These are phyloP conservation scores for Pogonocichla stellata DNA, from an alignment of 2,113 vertebrate species.

Conservation along the genomic window DNA sequence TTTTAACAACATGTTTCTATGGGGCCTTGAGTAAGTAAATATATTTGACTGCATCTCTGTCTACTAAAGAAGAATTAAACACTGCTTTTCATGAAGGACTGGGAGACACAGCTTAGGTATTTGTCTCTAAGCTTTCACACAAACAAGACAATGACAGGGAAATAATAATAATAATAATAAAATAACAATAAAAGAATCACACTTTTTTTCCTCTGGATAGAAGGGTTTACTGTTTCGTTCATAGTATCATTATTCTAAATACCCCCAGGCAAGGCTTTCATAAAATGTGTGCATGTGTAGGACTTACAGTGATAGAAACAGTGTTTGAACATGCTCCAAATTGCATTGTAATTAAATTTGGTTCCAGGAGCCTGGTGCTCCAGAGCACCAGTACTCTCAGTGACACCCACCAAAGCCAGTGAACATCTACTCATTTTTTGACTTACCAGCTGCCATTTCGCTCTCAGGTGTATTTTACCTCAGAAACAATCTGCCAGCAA, in stretches of 20 bases:
- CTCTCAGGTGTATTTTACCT: conserved; percentile 18
- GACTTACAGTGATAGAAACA: background rate
- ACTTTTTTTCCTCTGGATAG: background rate
- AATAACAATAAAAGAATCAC: background rate
- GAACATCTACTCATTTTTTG: background rate
- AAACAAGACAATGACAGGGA: background rate
- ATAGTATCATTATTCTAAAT: background rate
- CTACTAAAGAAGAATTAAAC: background rate
- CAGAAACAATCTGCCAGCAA: conserved; percentile 16
- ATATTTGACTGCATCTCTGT: background rate
- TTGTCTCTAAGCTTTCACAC: background rate
- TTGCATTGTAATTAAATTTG: background rate
- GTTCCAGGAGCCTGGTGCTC: background rate
- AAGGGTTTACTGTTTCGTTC: background rate
- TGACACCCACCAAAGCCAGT: conserved; percentile 12
- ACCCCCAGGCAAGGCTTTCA: background rate
- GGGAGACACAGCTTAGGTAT: background rate
- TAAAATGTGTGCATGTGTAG: background rate
- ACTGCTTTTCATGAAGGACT: background rate
- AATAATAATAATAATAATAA: background rate
- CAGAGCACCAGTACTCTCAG: background rate
- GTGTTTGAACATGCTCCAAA: conserved; percentile 33
- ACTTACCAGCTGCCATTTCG: background rate
- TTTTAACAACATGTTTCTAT: background rate
- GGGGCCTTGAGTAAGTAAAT: background rate